Base-by-base conservation (phyloP, 2,888 invertebrate genomes). In the Alloplasta piceator region DNA sequence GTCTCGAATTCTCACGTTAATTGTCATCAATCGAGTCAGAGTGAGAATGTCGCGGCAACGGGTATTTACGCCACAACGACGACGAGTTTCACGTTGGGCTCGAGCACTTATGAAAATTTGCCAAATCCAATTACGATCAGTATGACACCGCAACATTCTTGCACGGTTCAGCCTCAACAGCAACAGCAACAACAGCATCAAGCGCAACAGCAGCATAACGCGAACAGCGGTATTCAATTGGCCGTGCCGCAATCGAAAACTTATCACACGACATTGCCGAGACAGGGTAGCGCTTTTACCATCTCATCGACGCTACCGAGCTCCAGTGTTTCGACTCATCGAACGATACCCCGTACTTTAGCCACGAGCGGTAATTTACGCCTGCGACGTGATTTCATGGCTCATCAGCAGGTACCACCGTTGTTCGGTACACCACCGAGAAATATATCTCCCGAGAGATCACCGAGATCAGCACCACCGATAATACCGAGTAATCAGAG, bases 261-360 rank as follows among this genome's bases (percentile, higher is more conserved):
- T 92, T 77, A 93, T 93, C 93, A 94, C 92, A 93, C 93, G 84
- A 89, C 92, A 85, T 78, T 92, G 83, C 92, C 92, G 77, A 86
- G 89, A 60, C 91, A 91, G 89, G 87, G 89, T 6, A 91, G 90
- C 26, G 91, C 91, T 2, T 92, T 92, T 55, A 92, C 92, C 9
- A 92, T 92, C 85, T 92, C 92, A 5, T 88, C 92, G 56, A 92
- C 88, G 77, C 84, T 93, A 85, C 89, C 92, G 68, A 92, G 88
- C 84, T 89, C 90, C 84, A 88, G 85, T 74, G 91, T 92, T 87
- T 93, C 85, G 89, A 92, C 86, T 87, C 94, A 92, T 92, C 94
- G 94, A 52, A 93, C 94, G 39, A 94, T 94, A 86, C 93, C 94
- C 14, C 93, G 94, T 75, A 92, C 91, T 73, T 83, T 92, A 55